phyloP scores from a whole-genome alignment of 2,888 invertebrate species.

The Ametastegia equiseti region DNA sequence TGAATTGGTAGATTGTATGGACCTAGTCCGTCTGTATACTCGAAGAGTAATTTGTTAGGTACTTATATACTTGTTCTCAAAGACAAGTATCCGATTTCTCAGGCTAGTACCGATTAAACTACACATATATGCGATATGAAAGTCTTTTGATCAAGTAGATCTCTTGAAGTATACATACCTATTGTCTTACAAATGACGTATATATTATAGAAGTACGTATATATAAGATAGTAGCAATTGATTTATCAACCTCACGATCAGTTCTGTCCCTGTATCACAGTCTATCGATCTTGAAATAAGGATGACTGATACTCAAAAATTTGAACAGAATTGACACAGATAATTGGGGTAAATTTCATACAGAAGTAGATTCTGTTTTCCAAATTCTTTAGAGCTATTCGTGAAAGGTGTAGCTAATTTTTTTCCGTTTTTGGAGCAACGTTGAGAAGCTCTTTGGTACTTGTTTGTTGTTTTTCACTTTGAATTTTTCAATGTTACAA shows the following conservation, averaged over 20 bases:
- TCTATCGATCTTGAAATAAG: background rate
- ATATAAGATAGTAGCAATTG: too few relatives aligned
- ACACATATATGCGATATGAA: background rate
- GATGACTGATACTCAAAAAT: background rate
- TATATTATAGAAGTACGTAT: too few relatives aligned
- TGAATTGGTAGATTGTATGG: too few relatives aligned
- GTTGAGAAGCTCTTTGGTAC: background rate
- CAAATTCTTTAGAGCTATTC: background rate
- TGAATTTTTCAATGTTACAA: background rate
- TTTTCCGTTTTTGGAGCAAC: background rate
- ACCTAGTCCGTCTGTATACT: too few relatives aligned
- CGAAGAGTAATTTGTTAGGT: background rate
- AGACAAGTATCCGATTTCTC: background rate
- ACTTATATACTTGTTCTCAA: background rate
- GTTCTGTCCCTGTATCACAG: background rate
- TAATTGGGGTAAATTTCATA: background rate
- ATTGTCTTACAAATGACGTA: background rate
- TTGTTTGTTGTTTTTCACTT: background rate
- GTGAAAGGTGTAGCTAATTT: background rate
- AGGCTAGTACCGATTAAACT: background rate
- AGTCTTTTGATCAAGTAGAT: background rate
- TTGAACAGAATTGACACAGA: background rate
- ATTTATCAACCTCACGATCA: background rate
- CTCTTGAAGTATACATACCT: background rate
- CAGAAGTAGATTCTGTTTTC: background rate